phyloP scores from a whole-genome alignment of 1,140 invertebrate species.

The Sweltsa coloradensis region DNA sequence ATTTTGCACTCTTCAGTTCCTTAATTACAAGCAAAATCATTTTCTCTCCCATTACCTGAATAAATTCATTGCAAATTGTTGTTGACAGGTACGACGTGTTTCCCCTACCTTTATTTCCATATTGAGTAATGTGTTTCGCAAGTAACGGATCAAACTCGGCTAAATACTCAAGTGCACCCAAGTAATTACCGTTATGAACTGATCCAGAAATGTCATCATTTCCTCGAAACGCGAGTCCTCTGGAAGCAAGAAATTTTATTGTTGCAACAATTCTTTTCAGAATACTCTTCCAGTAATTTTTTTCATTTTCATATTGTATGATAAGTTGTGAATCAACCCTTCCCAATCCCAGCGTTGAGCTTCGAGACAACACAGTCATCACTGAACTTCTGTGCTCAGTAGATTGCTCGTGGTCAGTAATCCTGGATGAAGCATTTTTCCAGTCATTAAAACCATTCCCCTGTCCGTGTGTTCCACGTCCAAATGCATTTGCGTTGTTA shows the following conservation, averaged over 20 bases:
- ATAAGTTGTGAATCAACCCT: no score
- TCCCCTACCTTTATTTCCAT: conserved; percentile 24
- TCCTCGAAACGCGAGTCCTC: conserved; percentile 21
- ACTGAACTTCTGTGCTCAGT: no score
- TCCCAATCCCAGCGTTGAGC: no score
- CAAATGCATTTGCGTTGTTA: no score
- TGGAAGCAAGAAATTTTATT: conserved; percentile 18
- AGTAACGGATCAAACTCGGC: conserved; percentile 20
- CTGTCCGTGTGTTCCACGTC: no score
- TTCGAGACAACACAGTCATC: no score
- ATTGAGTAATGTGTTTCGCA: conserved; percentile 22
- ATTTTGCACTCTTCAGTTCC: conserved; percentile 25
- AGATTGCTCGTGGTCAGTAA: no score
- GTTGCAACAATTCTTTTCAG: conserved; percentile 19
- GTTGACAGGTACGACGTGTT: conserved; percentile 21
- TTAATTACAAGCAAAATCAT: conserved; percentile 19
- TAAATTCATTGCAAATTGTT: conserved; percentile 26
- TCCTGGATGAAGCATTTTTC: no score
- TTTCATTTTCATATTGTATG: no score
- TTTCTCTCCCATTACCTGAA: conserved; percentile 21
- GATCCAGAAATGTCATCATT: conserved; percentile 21
- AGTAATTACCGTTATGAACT: conserved; percentile 21
- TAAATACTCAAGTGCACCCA: conserved; percentile 23
- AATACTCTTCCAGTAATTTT: conserved; percentile 17
- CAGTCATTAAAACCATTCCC: no score